Conservation (phyloP, 2,888 invertebrate species). For the Rhamnusium bicolor region DNA sequence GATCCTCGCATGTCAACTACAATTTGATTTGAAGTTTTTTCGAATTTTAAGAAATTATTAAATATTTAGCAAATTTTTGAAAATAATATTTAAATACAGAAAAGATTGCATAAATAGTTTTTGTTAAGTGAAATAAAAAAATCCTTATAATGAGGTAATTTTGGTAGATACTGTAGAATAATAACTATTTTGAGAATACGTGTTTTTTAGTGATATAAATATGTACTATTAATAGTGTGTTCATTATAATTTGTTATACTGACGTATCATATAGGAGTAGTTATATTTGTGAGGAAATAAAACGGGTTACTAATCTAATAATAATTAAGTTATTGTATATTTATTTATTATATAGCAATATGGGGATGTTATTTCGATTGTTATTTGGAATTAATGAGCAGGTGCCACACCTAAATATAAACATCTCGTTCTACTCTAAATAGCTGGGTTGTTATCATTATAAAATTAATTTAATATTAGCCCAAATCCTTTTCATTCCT, state of each 20-base stretch:
- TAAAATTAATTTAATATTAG: background rate
- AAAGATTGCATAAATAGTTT: too few species aligned
- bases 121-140: too few species aligned
- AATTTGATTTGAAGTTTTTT: too few species aligned
- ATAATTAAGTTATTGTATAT: too few species aligned
- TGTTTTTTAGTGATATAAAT: background rate
- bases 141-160: too few species aligned
- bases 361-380: conserved; percentile 8
- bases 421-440: background rate
- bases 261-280: background rate
- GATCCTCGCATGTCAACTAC: too few species aligned
- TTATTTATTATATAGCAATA: background rate
- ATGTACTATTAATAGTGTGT: background rate
- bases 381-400: background rate
- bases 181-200: background rate
- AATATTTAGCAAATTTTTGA: too few species aligned
- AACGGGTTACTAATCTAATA: background rate
- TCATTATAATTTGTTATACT: background rate
- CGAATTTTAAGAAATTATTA: too few species aligned
- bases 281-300: background rate
- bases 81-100: too few species aligned
- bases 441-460: background rate
- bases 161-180: too few species aligned
- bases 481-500: background rate
- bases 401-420: background rate